Conservation (phyloP, 2,113 vertebrate genomes). For the Gulo gulo region DNA sequence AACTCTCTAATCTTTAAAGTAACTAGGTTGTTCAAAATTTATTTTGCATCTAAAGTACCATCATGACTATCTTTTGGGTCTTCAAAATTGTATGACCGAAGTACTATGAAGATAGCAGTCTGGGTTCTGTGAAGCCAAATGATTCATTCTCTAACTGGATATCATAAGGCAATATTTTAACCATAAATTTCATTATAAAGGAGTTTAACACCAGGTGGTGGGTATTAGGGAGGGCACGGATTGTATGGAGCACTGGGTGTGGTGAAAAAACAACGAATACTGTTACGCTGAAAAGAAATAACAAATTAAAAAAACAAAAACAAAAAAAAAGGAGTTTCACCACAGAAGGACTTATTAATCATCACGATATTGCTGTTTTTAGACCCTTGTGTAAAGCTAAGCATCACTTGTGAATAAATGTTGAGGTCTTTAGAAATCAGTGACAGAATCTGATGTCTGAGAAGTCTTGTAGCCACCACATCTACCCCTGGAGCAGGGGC, state of each 20-base stretch:
- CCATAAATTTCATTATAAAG: neutral
- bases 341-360: neutral
- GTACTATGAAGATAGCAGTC: neutral
- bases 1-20: neutral
- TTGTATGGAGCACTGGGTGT: no score
- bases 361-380: neutral
- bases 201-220: neutral
- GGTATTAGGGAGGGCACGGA: no score
- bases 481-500: neutral
- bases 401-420: neutral
- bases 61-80: neutral
- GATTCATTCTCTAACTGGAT: neutral
- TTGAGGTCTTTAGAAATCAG: neutral
- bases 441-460: neutral
- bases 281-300: no score
- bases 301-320: no score
- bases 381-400: neutral
- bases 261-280: no score
- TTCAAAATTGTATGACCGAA: neutral
- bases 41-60: neutral
- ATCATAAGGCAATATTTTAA: neutral
- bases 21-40: neutral
- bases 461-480: neutral
- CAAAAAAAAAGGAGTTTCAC: neutral
- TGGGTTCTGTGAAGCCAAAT: neutral